Base-by-base conservation (phyloP, 1,140 invertebrate species). In the Zaprionus africanus region DNA sequence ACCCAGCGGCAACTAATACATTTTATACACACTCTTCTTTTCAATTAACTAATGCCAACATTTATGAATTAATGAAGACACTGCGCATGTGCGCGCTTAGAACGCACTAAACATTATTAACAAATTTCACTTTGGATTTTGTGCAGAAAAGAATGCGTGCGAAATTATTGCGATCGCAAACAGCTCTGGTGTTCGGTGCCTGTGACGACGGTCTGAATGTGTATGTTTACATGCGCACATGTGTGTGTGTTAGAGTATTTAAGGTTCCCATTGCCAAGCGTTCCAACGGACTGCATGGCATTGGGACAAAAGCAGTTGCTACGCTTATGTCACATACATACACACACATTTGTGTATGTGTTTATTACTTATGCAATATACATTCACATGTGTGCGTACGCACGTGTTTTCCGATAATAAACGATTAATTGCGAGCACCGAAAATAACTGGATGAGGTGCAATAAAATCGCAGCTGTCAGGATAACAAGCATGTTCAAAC, bases 201-300 rank as follows among this genome's bases (percentile, higher is more conserved):
- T 68, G 15, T 59, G 64, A 54, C 53, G 61, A 57, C 43, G 53
- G 57, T 7, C 41, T 59, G 15, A 22, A 28, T 64, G 31, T 59
- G 65, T 54, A 17, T 66, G 46, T 43, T 43, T 43, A 43, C 41
- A 43, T 17, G 41, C 7, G 41, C n/a, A 43, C n/a, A n/a, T 43
- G 41, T 77, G 49, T 56, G 64, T 41, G 43, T 26, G 64, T 72
- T 73, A 41, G 51, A 31, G 59, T 67, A 53, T 61, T 26, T 57
- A 17, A 19, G 31, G 28, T 43, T 26, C 26, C 68, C 57, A 63
- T 68, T 65, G 11, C 41, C 81, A 73, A 49, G 26, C 69, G 67
- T 90, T 90, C 76, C 85, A 36, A n/a, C 15, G 83, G 57, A 87
- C 83, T 74, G 74, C 56, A 76, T 76, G 83, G 70, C 12, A 81